These are phyloP conservation scores for Hyphantria cunea DNA, from an alignment of 1,140 invertebrate genomes.

Conservation along the genomic window DNA sequence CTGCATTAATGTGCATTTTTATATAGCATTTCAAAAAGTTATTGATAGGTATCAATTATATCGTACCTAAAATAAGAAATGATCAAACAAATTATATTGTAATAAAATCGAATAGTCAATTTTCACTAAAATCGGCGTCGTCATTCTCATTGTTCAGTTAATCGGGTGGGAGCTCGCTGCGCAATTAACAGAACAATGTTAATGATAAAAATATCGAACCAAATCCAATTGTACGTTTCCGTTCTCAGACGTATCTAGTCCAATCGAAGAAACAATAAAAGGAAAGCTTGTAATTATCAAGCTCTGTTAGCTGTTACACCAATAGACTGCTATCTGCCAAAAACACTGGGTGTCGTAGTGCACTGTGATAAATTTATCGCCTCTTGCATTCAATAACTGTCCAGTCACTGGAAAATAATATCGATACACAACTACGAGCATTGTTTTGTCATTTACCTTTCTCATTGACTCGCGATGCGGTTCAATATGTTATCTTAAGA, in stretches of 20 bases:
- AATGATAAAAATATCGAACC: slow-evolving; percentile 33
- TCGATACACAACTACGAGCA: slow-evolving; percentile 48
- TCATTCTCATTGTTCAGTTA: too few species aligned
- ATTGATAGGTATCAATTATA: too few species aligned
- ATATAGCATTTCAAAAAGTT: too few species aligned
- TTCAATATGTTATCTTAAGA: slow-evolving; percentile 26
- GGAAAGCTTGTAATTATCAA: slow-evolving; percentile 36
- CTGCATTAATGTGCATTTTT: too few species aligned
- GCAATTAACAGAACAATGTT: slow-evolving; percentile 6
- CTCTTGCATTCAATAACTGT: slow-evolving; percentile 18
- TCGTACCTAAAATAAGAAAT: too few species aligned
- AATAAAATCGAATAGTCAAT: too few species aligned
- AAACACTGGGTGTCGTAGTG: slow-evolving; percentile 13
- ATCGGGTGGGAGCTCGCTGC: too few species aligned
- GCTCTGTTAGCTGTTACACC: slow-evolving; percentile 43
- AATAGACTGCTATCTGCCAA: slow-evolving; percentile 12
- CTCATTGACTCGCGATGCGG: slow-evolving; percentile 41
- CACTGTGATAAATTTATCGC: slow-evolving; percentile 17
- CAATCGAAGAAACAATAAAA: slow-evolving; percentile 40
- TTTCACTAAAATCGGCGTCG: slow-evolving; percentile 1
- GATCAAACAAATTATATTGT: too few species aligned
- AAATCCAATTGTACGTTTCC: slow-evolving; percentile 47
- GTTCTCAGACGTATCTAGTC: slow-evolving; percentile 43
- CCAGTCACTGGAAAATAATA: slow-evolving; percentile 33
- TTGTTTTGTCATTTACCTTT: slow-evolving; percentile 59